Percentiles rank a stretch among this genome's conserved stretches.
phyloP scores from a whole-genome alignment of 2,888 invertebrate species.

The Loripinus fragilis region DNA sequence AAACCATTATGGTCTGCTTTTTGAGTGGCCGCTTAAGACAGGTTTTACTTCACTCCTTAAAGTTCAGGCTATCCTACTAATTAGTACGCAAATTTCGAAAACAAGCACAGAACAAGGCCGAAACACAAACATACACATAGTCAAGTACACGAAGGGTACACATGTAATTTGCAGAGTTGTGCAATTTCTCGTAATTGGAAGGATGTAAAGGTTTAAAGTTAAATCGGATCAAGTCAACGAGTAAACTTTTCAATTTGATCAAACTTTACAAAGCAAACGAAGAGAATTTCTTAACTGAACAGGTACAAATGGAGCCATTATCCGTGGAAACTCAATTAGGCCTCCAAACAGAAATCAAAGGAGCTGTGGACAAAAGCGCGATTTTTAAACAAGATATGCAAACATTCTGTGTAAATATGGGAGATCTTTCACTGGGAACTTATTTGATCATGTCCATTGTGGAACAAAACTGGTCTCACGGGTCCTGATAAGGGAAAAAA shows the following conservation, averaged over 20 bases:
- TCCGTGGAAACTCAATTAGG: constrained; percentile 7
- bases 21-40: too few relatives aligned
- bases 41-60: too few relatives aligned
- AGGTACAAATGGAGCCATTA: constrained; percentile 1
- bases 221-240: not conserved
- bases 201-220: not conserved
- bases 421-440: not conserved
- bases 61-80: not conserved
- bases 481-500: too few relatives aligned
- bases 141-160: not conserved
- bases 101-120: not conserved
- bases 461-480: not conserved
- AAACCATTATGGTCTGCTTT: too few relatives aligned
- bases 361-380: not conserved
- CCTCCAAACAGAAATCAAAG: constrained; percentile 14
- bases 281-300: not conserved
- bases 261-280: not conserved
- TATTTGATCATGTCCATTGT: constrained; percentile 15
- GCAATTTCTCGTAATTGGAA: not conserved
- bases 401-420: constrained; percentile 4
- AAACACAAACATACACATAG: not conserved
- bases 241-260: not conserved
- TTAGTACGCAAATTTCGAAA: not conserved
- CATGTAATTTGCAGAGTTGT: not conserved
- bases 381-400: not conserved